Evolutionary conservation across 2,113 vertebrate species (phyloP), one percentile per base, ranked within the genome.

Genomic region (Nanorana parkeri): DNA sequence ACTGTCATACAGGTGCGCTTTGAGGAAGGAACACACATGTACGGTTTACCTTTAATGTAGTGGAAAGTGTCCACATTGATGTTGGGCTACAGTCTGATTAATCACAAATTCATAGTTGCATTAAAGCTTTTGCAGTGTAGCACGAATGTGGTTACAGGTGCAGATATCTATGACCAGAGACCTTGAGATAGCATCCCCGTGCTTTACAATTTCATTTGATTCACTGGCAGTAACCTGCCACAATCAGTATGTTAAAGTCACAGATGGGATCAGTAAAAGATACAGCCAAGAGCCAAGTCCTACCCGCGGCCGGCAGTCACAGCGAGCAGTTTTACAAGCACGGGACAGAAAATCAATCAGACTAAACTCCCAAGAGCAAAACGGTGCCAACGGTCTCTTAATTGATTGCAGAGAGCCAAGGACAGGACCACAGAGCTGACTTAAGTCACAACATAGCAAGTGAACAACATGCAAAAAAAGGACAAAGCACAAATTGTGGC

Each of bases 171-270:
- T 47, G 10, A 13, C 2, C 4, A 4, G 52, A 13, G 71, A 55
- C 13, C 54, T 21, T n/a, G 26, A 54, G 26, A 36, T 17, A 36
- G 8, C 71, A 21, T 58, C 28, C 15, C 6, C n/a, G 29, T 55
- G 58, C 1, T 74, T 58, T 74, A 60, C 71, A 6, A 32, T 55
- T 73, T 55, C 23, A 73, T 73, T 29, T n/a, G 58, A n/a, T 60
- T 60, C 23, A 11, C 17, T 58, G 19, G 15, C 21, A 60, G 71
- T 74, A 36, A 29, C 15, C 54, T 55, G 41, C 41, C 13, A 11
- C 10, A 47, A 47, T 47, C 41, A 47, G 54, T 36, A 36, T 55
- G 36, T 74, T 74, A 60, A 26, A 28, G 52, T 52, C 26, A 21
- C 71, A 56, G 54, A 36, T 15, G 69, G 55, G 69, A 56, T 29